These are phyloP conservation scores for Rhineura floridana DNA, from an alignment of 2,113 vertebrate species.

Conservation along the genomic window DNA sequence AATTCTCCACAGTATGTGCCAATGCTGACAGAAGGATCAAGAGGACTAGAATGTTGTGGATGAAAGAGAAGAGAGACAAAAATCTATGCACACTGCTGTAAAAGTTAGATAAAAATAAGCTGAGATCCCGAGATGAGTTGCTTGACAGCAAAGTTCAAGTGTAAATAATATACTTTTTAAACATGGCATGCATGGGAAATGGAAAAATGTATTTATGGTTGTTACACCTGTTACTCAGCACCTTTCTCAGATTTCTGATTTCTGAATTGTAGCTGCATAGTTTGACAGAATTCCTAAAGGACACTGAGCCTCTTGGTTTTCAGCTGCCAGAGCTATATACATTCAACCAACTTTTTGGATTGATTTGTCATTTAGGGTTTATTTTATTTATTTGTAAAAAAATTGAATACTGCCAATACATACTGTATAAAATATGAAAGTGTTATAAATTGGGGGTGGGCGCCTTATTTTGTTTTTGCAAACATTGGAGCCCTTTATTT, in stretches of 20 bases:
- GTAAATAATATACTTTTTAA: conserved; percentile 53
- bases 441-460: no score
- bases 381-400: no score
- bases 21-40: conserved; percentile 12
- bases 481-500: neutral
- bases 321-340: conserved; percentile 20
- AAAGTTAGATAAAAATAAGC: neutral
- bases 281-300: conserved; percentile 46
- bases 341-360: neutral
- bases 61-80: neutral
- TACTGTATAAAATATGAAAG: no score
- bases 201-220: conserved; percentile 19
- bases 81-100: neutral
- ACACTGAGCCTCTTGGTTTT: conserved; percentile 40
- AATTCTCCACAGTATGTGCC: neutral
- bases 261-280: conserved; percentile 50
- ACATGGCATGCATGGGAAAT: conserved; percentile 46
- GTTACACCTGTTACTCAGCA: conserved; percentile 33
- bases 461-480: neutral
- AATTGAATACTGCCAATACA: no score
- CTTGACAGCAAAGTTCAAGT: conserved; percentile 48
- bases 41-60: neutral
- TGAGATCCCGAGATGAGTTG: neutral
- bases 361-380: no score
- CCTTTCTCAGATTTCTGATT: conserved; percentile 53